Evolutionary conservation across 2,888 invertebrate species (phyloP), one percentile per base, ranked within the genome.

Genomic region (Choreutis nemorana): DNA sequence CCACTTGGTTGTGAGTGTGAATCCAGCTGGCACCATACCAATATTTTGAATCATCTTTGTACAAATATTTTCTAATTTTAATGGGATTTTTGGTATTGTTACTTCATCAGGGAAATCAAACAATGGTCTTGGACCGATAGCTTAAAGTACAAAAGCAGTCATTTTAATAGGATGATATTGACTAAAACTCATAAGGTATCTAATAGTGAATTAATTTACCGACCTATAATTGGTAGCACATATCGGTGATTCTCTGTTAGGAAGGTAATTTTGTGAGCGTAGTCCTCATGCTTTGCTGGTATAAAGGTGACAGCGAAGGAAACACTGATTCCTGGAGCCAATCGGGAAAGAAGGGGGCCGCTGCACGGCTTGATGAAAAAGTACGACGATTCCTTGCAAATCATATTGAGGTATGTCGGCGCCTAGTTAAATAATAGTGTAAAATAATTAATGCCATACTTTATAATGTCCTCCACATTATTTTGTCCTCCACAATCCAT

Each of bases 261-360:
- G 49, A 87, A 81, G 2, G 59, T 66, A 2, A 85, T 62, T 44
- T 59, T 55, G 39, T 84, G 80, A 12, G 58, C 58, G 36, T 83
- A 84, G 50, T 87, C 86, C 38, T 70, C 70, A 21, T 57, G 55
- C 31, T 77, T 77, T 6, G 78, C 68, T 0, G 89, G 86, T 24
- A 52, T 63, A 55, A 90, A 90, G 25, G 81, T 82, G 4, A 90
- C 57, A 4, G 72, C 73, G 41, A 87, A 84, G 2, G 75, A 63
- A 18, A 83, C 75, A 11, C 83, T 79, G 41, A 90, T 84, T 23
- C 90, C 90, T 9, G 90, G 87, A 3, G 88, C 89, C 12, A 90
- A 57, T 47, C 87, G 84, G 1, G 68, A 72, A 20, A 73, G 52
- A 12, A 77, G 55, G 28, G 72, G 56, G 6, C 55, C 60, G 14